These are phyloP conservation scores for Drosophila willistoni DNA, from an alignment of 1,140 invertebrate species.

Conservation along the genomic window DNA sequence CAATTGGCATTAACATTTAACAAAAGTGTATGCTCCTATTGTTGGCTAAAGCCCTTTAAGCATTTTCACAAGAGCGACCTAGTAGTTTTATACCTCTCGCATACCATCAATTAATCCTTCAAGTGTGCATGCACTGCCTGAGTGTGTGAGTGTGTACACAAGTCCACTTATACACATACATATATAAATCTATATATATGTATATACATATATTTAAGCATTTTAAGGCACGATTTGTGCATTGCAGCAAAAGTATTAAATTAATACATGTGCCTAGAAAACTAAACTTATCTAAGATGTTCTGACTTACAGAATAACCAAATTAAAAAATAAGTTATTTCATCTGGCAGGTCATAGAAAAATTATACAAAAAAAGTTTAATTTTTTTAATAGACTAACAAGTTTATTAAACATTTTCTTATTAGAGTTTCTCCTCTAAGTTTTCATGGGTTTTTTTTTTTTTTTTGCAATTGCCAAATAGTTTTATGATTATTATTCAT, in stretches of 20 bases:
- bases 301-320: conserved; percentile 2
- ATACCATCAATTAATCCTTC: conserved; percentile 65
- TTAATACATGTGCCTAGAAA: conserved; percentile 46
- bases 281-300: background rate
- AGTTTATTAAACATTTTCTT: no score
- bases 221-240: conserved; percentile 59
- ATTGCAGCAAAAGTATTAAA: conserved; percentile 55
- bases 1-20: no score
- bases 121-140: conserved; percentile 47
- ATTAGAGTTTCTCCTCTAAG: no score
- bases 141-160: conserved; percentile 14
- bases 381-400: no score
- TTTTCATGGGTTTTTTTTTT: no score
- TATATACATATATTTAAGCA: conserved; percentile 45
- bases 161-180: conserved; percentile 26
- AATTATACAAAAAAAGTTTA: no score
- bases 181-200: conserved; percentile 31
- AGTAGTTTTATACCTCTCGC: conserved; percentile 53
- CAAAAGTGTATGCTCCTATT: background rate
- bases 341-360: no score
- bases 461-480: no score
- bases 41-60: conserved; percentile 8
- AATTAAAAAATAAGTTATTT: no score
- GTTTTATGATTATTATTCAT: no score
- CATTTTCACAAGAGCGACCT: conserved; percentile 21